Evolutionary conservation across 2,888 invertebrate species (phyloP).

Genomic region (Leptopilina myrica): DNA sequence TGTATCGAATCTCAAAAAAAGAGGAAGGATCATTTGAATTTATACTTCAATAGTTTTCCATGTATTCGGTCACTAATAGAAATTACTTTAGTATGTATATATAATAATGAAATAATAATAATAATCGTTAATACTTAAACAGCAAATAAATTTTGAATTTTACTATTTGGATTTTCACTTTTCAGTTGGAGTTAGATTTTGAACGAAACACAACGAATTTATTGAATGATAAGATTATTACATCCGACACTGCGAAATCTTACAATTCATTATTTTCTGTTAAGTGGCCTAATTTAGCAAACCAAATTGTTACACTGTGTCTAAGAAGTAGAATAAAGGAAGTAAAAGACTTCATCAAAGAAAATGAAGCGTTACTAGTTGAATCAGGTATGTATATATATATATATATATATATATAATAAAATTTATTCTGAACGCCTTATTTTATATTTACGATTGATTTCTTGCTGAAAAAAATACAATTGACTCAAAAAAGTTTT

Average conservation of each 20-base stretch:
- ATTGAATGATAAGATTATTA: slow-evolving; percentile 2
- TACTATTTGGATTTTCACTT: neutral
- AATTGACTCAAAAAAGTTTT: neutral
- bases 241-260: neutral
- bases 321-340: neutral
- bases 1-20: neutral
- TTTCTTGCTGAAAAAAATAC: neutral
- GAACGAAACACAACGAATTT: slow-evolving; percentile 1
- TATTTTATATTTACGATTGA: neutral
- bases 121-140: neutral
- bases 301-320: slow-evolving; percentile 7
- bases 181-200: neutral
- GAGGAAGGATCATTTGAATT: neutral
- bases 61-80: neutral
- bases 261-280: neutral
- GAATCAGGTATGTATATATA: no score
- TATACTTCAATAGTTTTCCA: neutral
- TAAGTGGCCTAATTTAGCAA: neutral
- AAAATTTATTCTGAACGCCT: slow-evolving; percentile 3
- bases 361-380: slow-evolving; percentile 1
- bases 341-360: neutral
- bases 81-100: neutral
- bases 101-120: neutral
- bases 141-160: neutral
- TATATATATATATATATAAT: no score